phyloP scores from a whole-genome alignment of 1,140 invertebrate species.

The Drosophila sproati region DNA sequence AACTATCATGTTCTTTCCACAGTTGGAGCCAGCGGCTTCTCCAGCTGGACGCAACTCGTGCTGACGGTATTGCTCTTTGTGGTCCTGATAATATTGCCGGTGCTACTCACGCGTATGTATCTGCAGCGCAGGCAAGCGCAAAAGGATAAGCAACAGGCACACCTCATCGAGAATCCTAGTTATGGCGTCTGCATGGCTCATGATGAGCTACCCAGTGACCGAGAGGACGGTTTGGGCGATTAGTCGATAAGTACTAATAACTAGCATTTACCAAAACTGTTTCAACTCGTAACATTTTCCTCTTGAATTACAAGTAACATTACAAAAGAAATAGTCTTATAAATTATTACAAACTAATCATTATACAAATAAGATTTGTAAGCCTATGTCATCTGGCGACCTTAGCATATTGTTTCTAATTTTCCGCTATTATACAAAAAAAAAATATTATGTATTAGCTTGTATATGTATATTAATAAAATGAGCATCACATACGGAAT shows the following conservation, averaged over 20 bases:
- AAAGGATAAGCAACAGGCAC: slow-evolving; percentile 53
- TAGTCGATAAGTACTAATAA: slow-evolving; percentile 12
- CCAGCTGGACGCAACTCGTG: slow-evolving; percentile 44
- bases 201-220: slow-evolving; percentile 48
- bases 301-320: no score
- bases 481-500: no score
- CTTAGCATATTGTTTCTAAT: no score
- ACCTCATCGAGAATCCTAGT: slow-evolving; percentile 76
- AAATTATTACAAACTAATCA: no score
- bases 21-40: not conserved
- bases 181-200: slow-evolving; percentile 67
- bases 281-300: no score
- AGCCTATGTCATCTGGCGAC: no score
- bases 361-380: no score
- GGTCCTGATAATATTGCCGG: slow-evolving; percentile 48
- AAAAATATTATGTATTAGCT: no score
- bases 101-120: slow-evolving; percentile 59
- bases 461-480: no score
- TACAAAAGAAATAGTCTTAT: no score
- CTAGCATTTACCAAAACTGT: no score
- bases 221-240: slow-evolving; percentile 48
- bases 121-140: slow-evolving; percentile 46
- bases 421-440: no score
- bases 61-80: slow-evolving; percentile 54
- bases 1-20: not conserved